A percentile compares a stretch with the other conserved stretches of the same genome.
Conservation (phyloP, 2,113 vertebrate species). For the Heteronetta atricapilla region DNA sequence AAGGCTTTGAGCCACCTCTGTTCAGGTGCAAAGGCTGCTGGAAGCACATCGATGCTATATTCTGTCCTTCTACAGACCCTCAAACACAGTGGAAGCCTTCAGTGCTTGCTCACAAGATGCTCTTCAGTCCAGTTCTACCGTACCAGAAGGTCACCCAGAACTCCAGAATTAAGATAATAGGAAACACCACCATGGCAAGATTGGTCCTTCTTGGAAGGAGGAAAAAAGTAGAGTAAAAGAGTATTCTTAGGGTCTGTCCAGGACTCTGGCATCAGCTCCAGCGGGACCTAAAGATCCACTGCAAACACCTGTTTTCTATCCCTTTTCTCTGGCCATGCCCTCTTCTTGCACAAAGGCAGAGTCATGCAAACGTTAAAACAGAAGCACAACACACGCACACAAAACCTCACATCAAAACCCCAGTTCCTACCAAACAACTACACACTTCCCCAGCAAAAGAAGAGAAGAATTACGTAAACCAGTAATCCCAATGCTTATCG, state of each 20-base stretch:
- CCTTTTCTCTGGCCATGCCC: not conserved
- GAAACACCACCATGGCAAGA: not conserved
- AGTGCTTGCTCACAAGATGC: not conserved
- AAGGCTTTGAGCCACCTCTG: not conserved
- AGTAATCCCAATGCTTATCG: not conserved
- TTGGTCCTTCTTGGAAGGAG: not conserved
- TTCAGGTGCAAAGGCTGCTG: not conserved
- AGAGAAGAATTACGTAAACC: not conserved
- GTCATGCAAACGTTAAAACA: not conserved
- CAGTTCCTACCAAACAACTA: not conserved
- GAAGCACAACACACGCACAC: not conserved
- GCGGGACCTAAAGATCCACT: not conserved
- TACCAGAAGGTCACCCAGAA: not conserved
- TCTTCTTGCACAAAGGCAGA: not conserved
- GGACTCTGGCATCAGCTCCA: not conserved
- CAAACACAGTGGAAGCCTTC: not conserved
- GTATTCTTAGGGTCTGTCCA: not conserved
- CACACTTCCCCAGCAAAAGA: accelerated
- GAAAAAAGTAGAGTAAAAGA: not conserved
- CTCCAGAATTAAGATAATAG: not conserved
- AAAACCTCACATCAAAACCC: not conserved
- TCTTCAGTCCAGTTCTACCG: not conserved
- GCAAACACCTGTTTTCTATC: not conserved
- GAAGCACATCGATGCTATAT: not conserved
- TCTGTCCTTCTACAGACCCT: not conserved